Evolutionary conservation across 2,888 invertebrate species (phyloP).

Genomic region (Acrobasis repandana): DNA sequence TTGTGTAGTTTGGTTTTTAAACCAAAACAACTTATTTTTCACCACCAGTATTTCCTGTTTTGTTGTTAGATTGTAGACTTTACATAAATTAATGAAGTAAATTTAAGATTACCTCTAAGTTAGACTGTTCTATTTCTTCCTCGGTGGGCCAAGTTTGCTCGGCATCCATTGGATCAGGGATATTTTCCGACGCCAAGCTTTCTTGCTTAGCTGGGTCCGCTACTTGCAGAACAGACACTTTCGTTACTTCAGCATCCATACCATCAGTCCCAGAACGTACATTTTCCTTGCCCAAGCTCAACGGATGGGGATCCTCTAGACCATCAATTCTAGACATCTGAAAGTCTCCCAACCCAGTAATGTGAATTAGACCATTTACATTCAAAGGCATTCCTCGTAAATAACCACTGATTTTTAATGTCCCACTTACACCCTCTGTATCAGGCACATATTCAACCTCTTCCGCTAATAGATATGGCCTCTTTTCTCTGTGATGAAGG

Average conservation of each 20-base stretch:
- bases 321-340: conserved; percentile 93
- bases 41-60: no score
- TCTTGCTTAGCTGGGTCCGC: conserved; percentile 88
- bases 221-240: conserved; percentile 77
- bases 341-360: conserved; percentile 96
- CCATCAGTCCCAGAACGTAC: conserved; percentile 54
- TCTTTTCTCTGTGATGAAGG: conserved; percentile 87
- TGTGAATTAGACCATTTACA: conserved; percentile 94
- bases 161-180: conserved; percentile 95
- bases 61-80: no score
- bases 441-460: conserved; percentile 85
- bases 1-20: no score
- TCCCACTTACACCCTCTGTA: conserved; percentile 80
- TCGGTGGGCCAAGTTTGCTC: conserved; percentile 99
- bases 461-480: conserved; percentile 94
- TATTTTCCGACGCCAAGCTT: conserved; percentile 89
- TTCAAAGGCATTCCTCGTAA: conserved; percentile 91
- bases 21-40: no score
- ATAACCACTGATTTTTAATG: conserved; percentile 92
- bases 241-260: conserved; percentile 64
- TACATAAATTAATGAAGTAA: no score
- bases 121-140: conserved; percentile 92
- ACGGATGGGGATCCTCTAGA: conserved; percentile 86
- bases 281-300: conserved; percentile 79
- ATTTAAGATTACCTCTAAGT: conserved; percentile 65